phyloP scores from a whole-genome alignment of 2,797 vertebrate genomes.

The Enteromius afrohamiltoni region DNA sequence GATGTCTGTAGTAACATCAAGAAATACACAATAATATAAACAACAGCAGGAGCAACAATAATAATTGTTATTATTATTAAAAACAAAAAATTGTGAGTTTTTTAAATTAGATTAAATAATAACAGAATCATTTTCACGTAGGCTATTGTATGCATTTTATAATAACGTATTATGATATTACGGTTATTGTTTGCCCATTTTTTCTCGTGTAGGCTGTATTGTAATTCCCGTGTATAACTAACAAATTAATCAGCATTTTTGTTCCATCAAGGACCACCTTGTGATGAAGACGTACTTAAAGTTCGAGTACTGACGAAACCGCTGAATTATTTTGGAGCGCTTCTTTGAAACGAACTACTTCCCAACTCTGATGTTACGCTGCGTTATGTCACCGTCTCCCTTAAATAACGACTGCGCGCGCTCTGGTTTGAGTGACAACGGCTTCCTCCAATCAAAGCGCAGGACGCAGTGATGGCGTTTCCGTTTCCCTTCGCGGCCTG shows the following conservation, averaged over 20 bases:
- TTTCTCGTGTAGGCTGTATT: background rate
- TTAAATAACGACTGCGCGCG: background rate
- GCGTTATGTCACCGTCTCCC: background rate
- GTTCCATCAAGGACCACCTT: background rate
- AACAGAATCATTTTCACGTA: background rate
- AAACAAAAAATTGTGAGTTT: background rate
- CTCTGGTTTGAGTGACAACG: slow-evolving; percentile 41
- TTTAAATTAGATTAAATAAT: background rate
- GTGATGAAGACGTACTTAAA: background rate
- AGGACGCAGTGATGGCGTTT: slow-evolving; percentile 14
- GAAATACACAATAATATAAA: background rate
- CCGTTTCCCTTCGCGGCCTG: slow-evolving; percentile 54
- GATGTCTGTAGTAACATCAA: background rate
- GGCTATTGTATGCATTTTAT: background rate
- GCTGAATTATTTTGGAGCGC: background rate
- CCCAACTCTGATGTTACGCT: background rate
- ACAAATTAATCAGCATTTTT: background rate
- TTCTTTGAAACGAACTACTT: background rate
- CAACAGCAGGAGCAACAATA: too few species aligned
- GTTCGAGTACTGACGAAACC: too few species aligned
- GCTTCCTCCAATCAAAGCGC: slow-evolving; percentile 46
- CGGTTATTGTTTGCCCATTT: background rate
- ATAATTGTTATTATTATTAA: background rate
- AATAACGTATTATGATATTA: background rate
- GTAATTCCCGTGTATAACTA: background rate